A percentile compares a stretch with the other conserved stretches of the same genome.
phyloP scores from a whole-genome alignment of 2,113 vertebrate species.

The Cromileptes altivelis region DNA sequence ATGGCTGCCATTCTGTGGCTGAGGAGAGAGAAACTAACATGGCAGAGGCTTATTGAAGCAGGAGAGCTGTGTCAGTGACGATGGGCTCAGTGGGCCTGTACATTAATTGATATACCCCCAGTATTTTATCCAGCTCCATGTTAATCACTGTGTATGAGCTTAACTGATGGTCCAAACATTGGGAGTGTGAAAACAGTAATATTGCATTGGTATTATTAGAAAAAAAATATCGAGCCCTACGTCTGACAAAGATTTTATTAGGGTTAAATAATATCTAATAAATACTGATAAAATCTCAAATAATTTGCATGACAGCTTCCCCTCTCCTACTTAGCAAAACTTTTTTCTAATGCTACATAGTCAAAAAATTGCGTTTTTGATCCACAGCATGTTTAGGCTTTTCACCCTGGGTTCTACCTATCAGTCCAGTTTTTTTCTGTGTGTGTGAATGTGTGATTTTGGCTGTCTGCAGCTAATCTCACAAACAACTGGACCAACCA shows the following conservation, averaged over 20 bases:
- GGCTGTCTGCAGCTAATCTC: too few relatives aligned
- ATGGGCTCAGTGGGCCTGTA: constrained; percentile 42
- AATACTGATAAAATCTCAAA: background rate
- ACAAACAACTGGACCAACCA: too few relatives aligned
- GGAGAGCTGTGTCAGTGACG: constrained; percentile 43
- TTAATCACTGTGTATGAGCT: constrained; percentile 52
- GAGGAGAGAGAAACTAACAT: constrained; percentile 66
- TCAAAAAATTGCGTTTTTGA: background rate
- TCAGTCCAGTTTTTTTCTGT: background rate
- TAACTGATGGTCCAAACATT: constrained; percentile 26
- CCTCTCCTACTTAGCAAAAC: background rate
- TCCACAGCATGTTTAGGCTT: background rate
- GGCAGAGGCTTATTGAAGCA: constrained; percentile 51
- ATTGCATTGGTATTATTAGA: background rate
- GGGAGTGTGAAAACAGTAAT: background rate
- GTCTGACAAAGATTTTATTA: background rate
- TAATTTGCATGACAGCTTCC: background rate
- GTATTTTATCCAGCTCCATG: constrained; percentile 44
- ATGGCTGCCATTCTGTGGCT: constrained; percentile 68
- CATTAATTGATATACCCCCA: constrained; percentile 52
- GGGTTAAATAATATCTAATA: background rate
- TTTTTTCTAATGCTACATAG: background rate
- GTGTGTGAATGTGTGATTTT: too few relatives aligned
- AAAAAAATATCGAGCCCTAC: background rate
- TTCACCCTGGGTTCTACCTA: background rate